Conservation (phyloP, 2,113 vertebrate genomes). For the Ranitomeya variabilis region DNA sequence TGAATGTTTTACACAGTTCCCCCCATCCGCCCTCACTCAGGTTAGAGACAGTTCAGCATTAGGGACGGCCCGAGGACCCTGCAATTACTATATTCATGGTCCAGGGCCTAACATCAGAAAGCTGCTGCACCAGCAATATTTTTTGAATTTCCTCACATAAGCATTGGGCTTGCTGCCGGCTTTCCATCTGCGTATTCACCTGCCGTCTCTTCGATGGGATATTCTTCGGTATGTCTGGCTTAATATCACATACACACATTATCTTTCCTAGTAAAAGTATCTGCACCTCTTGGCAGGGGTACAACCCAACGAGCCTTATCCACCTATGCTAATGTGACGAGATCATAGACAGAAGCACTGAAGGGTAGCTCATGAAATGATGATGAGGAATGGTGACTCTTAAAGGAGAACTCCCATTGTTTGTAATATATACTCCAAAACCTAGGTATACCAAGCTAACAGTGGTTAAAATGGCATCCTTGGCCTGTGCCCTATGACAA, state of each 20-base stretch:
- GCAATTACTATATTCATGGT: background rate
- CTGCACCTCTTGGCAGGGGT: background rate
- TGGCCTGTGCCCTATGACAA: background rate
- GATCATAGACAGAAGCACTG: background rate
- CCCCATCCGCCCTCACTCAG: conserved; percentile 25
- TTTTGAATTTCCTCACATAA: conserved; percentile 15
- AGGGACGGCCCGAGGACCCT: background rate
- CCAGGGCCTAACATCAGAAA: background rate
- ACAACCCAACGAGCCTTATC: background rate
- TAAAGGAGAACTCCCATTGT: background rate
- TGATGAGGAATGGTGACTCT: background rate
- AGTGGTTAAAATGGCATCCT: background rate
- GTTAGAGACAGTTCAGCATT: conserved; percentile 37
- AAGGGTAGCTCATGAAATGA: background rate
- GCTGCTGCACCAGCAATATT: conserved; percentile 27
- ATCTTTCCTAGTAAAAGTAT: background rate
- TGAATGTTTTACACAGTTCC: conserved; percentile 31
- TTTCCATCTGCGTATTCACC: background rate
- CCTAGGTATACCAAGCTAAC: background rate
- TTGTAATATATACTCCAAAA: background rate
- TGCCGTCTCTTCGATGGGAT: background rate
- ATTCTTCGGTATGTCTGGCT: background rate
- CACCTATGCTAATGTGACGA: background rate
- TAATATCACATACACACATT: background rate
- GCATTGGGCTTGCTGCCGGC: background rate